phyloP scores from a whole-genome alignment of 2,113 vertebrate species.

The Oenanthe melanoleuca region DNA sequence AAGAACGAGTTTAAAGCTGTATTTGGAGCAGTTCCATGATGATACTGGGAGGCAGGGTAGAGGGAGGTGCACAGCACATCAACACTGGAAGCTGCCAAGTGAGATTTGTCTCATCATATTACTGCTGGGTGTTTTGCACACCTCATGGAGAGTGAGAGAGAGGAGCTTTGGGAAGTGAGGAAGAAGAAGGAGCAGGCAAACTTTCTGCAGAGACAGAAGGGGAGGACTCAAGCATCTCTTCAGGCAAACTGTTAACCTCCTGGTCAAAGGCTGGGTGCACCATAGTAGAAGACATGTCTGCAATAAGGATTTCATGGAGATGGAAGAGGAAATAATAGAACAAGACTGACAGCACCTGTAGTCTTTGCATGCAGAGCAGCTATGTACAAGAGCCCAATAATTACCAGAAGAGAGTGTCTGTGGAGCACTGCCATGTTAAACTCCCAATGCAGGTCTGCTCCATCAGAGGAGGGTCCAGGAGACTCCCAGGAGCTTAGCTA shows the following conservation, averaged over 20 bases:
- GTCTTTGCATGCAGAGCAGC: background rate
- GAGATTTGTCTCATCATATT: constrained; percentile 29
- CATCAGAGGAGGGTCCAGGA: background rate
- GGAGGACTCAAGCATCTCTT: background rate
- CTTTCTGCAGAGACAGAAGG: background rate
- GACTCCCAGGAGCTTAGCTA: background rate
- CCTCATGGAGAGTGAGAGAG: background rate
- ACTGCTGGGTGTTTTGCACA: constrained; percentile 45
- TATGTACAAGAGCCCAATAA: background rate
- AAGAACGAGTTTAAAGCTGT: constrained; percentile 1
- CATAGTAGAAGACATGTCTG: background rate
- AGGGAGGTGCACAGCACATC: constrained; percentile 32
- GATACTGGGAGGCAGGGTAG: background rate
- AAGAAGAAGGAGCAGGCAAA: background rate
- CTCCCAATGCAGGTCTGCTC: background rate
- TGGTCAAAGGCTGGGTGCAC: background rate
- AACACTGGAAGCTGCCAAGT: constrained; percentile 42
- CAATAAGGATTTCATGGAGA: background rate
- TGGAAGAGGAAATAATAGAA: background rate
- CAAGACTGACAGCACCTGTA: background rate
- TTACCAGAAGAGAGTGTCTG: background rate
- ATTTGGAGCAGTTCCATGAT: constrained; percentile 1
- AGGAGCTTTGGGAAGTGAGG: background rate
- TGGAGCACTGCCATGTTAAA: background rate
- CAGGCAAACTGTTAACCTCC: background rate